These are phyloP conservation scores for Seira ritae DNA, from an alignment of 2,888 invertebrate species.

Conservation along the genomic window DNA sequence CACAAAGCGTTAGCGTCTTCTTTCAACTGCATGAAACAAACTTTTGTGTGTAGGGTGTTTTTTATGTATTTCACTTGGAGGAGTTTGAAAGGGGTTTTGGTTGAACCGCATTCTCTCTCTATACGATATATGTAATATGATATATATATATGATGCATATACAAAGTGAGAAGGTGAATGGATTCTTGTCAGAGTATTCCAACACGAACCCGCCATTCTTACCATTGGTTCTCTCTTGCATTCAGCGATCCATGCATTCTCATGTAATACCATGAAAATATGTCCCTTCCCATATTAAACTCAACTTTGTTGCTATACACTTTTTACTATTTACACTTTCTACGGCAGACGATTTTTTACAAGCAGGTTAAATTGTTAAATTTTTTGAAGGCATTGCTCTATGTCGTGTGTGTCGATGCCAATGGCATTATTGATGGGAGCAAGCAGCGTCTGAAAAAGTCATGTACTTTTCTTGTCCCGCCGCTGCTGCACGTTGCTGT, in stretches of 20 bases:
- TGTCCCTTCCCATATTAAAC: slow-evolving; percentile 10
- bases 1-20: background rate
- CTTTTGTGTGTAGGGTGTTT: background rate
- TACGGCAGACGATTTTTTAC: background rate
- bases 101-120: slow-evolving; percentile 29
- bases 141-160: background rate
- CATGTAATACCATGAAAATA: slow-evolving; percentile 62
- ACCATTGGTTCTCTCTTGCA: slow-evolving; percentile 66
- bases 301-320: background rate
- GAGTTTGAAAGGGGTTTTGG: slow-evolving; percentile 46
- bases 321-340: background rate
- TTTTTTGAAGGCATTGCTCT: slow-evolving; percentile 49
- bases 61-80: background rate
- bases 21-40: background rate
- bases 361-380: background rate
- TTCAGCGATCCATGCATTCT: slow-evolving; percentile 61
- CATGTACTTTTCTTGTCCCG: background rate
- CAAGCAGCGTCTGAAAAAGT: background rate
- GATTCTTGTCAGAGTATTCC: slow-evolving; percentile 57
- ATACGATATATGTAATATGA: background rate
- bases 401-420: slow-evolving; percentile 22
- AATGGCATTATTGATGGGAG: slow-evolving; percentile 42
- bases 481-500: no score
- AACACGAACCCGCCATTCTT: slow-evolving; percentile 69
- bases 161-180: slow-evolving; percentile 39